Conservation (phyloP, 2,113 vertebrate genomes). For the Theristicus caerulescens region DNA sequence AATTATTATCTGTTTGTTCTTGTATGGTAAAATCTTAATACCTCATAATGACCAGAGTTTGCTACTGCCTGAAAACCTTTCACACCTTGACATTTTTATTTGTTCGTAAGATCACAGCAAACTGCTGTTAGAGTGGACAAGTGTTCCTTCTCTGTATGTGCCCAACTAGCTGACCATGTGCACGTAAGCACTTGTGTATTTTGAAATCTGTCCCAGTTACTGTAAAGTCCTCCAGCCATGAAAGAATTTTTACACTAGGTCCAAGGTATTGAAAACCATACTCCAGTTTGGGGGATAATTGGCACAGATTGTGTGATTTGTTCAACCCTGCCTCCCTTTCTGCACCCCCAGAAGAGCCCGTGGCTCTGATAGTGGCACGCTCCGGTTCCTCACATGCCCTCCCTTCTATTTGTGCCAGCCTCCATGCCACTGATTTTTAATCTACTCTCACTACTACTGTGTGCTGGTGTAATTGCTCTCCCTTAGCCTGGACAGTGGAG, state of each 20-base stretch:
- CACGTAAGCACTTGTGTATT: not conserved
- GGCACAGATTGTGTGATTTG: not conserved
- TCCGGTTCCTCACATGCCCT: not conserved
- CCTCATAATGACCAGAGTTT: not conserved
- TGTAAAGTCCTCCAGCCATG: not conserved
- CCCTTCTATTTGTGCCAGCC: not conserved
- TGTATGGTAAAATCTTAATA: not conserved
- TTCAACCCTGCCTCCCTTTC: not conserved
- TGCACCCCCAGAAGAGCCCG: rapidly evolving
- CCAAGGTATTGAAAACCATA: not conserved
- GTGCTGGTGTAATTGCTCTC: not conserved
- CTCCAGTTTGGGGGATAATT: not conserved
- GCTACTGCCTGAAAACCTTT: not conserved
- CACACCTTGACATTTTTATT: not conserved
- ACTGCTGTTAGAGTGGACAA: not conserved
- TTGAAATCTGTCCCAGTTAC: not conserved
- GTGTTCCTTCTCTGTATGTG: not conserved
- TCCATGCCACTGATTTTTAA: not conserved
- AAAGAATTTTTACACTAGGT: not conserved
- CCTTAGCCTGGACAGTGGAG: not conserved
- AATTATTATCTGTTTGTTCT: not conserved
- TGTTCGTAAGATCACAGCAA: not conserved
- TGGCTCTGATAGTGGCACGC: rapidly evolving
- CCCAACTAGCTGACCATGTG: not conserved
- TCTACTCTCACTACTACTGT: rapidly evolving